A percentile compares a stretch with the other conserved stretches of the same genome.
These are phyloP conservation scores for Hapalemur alaotrensis DNA, from an alignment of 2,797 vertebrate genomes.

Conservation along the genomic window DNA sequence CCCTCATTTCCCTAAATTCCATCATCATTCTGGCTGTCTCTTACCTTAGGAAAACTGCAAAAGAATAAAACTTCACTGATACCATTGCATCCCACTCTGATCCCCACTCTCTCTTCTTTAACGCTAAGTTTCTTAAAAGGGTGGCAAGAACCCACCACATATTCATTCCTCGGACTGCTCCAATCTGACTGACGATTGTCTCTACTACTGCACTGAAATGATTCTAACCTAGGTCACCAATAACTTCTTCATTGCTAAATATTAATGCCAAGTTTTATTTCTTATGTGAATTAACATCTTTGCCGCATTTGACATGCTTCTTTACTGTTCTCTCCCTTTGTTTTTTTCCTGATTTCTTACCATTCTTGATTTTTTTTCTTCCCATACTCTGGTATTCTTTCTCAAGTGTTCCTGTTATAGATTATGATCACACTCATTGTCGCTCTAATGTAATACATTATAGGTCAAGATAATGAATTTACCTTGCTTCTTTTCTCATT, in stretches of 20 bases:
- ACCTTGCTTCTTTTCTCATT: background rate
- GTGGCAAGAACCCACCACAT: accelerated
- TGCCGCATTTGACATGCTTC: background rate
- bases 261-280: background rate
- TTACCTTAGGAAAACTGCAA: background rate
- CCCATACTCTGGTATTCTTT: background rate
- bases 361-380: background rate
- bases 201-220: background rate
- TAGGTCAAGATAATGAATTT: background rate
- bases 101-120: background rate
- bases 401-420: background rate
- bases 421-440: background rate
- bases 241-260: background rate
- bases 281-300: background rate
- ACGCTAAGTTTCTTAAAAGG: background rate
- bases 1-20: background rate
- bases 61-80: background rate
- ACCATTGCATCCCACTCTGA: background rate
- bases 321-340: background rate
- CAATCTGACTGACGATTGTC: background rate
- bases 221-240: background rate
- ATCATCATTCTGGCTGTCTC: background rate
- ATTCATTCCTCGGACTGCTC: background rate
- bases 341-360: background rate
- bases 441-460: background rate